Evolutionary conservation across 2,797 vertebrate species (phyloP), one percentile per base, ranked within the genome.

Genomic region (Pangasius djambal): DNA sequence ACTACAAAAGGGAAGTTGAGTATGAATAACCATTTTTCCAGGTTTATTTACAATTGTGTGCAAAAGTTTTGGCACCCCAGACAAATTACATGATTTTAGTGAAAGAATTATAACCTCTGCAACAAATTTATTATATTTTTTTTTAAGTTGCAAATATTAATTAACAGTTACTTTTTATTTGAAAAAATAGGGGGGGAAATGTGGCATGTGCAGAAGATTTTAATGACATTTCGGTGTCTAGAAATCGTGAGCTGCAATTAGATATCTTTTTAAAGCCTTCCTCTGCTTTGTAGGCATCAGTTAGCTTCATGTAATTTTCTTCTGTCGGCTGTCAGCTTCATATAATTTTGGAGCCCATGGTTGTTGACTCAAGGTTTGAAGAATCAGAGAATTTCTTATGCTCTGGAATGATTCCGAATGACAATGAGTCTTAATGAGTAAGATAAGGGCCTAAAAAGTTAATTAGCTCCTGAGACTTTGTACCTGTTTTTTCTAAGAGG

Each of bases 1-100:
- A 69, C 16, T 77, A 85, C 48, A 84, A 88, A 88, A 67, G 82
- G 18, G 25, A 83, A 22, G n/a, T 5, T 83, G 22, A 48, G 59
- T 16, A 13, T 77, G 22, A 34, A 63, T n/a, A 48, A 22, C 16
- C 13, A 40, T 83, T 74, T 79, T 83, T 65, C 81, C 57, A 18
- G 61, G 25, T 83, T 83, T 65, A 83, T 37, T 22, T 55, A 59
- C 52, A 78, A n/a, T 37, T 65, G 13, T 65, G 59, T 59, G 31
- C 15, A 78, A 78, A 31, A 0, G 28, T 78, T 50, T 18, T 15
- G 10, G 28, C 34, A 82, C 34, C 16, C 0, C 18, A 1, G 25
- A 65, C 59, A 77, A 12, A 77, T 50, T 1, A 15, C 12, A 13
- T 57, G 1, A 77, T 48, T 75, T 28, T 28, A 6, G 0, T 37